Base-by-base conservation (phyloP, 2,113 vertebrate species). In the Columbina picui region DNA sequence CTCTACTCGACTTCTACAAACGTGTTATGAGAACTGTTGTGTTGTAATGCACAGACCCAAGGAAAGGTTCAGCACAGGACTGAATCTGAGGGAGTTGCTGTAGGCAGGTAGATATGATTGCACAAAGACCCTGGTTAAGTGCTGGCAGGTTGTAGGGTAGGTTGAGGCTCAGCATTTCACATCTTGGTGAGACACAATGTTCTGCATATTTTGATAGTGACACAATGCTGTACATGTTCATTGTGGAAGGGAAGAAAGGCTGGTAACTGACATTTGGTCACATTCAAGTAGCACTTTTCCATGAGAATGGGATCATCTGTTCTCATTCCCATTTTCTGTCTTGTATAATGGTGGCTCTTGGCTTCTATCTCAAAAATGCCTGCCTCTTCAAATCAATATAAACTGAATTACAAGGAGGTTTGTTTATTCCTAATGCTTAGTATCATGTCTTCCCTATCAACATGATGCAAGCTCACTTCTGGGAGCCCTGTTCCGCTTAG, bases 251-350 rank as follows among this genome's bases (percentile, higher is more conserved):
- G 32, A 74, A 59, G 78, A 61, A 49, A 52, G 36, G 6, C 30
- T 65, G 8, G 7, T 81, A 73, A 38, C 27, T 1, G 1, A 11
- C 29, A 29, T 30, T 49, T 60, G 14, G 10, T 71, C 32, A 22
- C 8, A 3, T 55, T 64, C 6, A 14, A 1, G 0, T 77, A 2
- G 1, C 2, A 0, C 13, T 14, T 41, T 18, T 79, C 27, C 6
- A 2, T 81, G 49, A 45, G 83, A 78, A 71, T 25, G 17, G 5
- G 38, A 55, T 38, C 15, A 1, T 61, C 38, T 93, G 10, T 71
- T 87, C n/a, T 57, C 30, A 67, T 63, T 16, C 5, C 4, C 3
- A 1, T 69, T 91, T 82, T n/a, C 38, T 1, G 1, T 79, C 45
- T 34, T 65, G 43, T 16, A 39, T 65, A 14, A n/a, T 41, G 18